Conservation (phyloP, 2,797 vertebrate species). For the Sandelia bainsii region DNA sequence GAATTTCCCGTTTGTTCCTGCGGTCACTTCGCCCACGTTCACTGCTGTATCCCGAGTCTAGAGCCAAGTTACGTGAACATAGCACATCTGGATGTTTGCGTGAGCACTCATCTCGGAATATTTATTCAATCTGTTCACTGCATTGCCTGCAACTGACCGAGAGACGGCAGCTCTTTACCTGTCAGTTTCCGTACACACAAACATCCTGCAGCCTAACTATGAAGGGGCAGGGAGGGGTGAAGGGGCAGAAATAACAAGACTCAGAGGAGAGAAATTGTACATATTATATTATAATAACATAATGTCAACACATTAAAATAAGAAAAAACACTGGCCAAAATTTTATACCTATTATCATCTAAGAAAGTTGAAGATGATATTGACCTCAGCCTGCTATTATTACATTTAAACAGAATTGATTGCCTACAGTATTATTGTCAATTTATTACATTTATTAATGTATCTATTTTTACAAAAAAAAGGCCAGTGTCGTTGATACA, state of each 20-base stretch:
- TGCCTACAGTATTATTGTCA: too few relatives aligned
- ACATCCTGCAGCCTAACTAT: constrained; percentile 38
- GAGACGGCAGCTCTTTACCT: constrained; percentile 77
- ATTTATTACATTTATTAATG: too few relatives aligned
- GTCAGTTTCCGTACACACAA: constrained; percentile 60
- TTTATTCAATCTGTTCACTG: constrained; percentile 50
- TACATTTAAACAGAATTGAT: too few relatives aligned
- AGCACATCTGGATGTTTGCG: constrained; percentile 13
- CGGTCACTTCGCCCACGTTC: constrained; percentile 52
- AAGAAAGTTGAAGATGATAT: too few relatives aligned
- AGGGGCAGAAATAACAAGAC: constrained; percentile 5
- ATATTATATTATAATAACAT: too few relatives aligned
- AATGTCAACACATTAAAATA: too few relatives aligned
- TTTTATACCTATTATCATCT: too few relatives aligned
- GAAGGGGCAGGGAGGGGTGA: constrained; percentile 33
- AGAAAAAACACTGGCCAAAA: too few relatives aligned
- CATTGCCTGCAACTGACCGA: constrained; percentile 61
- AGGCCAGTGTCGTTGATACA: too few relatives aligned
- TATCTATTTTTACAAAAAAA: too few relatives aligned
- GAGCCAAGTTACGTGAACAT: constrained; percentile 49
- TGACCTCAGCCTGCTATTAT: too few relatives aligned
- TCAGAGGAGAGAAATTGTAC: background rate
- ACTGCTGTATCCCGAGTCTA: constrained; percentile 20
- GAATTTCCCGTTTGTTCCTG: constrained; percentile 57
- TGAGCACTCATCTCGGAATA: constrained; percentile 41